These are phyloP conservation scores for Meteorus cinctellus DNA, from an alignment of 2,888 invertebrate species.

Conservation along the genomic window DNA sequence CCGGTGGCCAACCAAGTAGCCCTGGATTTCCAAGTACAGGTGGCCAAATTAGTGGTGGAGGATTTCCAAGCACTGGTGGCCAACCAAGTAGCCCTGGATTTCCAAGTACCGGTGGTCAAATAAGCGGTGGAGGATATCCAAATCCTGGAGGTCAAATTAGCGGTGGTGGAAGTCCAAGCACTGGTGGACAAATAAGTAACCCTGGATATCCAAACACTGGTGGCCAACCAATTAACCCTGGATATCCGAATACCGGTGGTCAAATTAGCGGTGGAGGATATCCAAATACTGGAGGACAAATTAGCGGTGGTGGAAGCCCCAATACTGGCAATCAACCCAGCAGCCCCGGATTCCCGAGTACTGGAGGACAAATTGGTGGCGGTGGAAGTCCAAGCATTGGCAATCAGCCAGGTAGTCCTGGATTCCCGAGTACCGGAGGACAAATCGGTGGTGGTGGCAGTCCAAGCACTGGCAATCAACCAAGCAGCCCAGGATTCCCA, in stretches of 20 bases:
- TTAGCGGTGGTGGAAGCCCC: too few relatives aligned
- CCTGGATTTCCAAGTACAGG: background rate
- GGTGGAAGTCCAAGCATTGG: too few relatives aligned
- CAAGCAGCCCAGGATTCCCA: too few relatives aligned
- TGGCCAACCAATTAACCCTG: too few relatives aligned
- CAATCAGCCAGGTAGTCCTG: background rate
- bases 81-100: background rate
- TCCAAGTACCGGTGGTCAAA: background rate
- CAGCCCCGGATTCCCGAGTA: background rate
- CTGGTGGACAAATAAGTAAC: too few relatives aligned
- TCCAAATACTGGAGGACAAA: too few relatives aligned
- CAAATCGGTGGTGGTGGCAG: too few relatives aligned
- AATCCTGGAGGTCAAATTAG: background rate
- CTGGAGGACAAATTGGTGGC: background rate
- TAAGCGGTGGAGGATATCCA: slow-evolving; percentile 5
- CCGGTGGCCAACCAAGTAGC: background rate
- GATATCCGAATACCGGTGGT: too few relatives aligned
- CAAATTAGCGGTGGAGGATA: too few relatives aligned
- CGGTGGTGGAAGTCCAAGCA: background rate
- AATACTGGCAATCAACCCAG: background rate
- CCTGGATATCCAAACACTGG: too few relatives aligned
- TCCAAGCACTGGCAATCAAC: too few relatives aligned
- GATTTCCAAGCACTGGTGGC: background rate
- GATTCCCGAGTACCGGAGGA: too few relatives aligned
- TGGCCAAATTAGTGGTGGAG: background rate